Evolutionary conservation across 2,888 invertebrate genomes (phyloP), one percentile per base, ranked within the genome.

Genomic region (Stictocephala bisonia): DNA sequence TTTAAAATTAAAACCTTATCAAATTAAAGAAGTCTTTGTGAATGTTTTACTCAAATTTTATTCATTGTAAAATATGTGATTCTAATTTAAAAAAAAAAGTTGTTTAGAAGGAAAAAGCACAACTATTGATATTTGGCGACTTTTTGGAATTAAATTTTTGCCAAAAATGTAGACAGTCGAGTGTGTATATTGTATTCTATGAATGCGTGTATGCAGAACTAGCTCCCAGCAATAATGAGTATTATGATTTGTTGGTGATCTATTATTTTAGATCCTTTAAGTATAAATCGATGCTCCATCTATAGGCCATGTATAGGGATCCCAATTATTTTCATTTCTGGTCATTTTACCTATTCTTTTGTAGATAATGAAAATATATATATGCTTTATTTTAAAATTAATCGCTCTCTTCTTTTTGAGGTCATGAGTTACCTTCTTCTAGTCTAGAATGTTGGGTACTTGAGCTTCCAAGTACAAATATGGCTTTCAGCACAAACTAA

Each of bases 381-480:
- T 40, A 60, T n/a, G 40, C 60, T 60, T 60, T 26, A 40, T 35
- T 60, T 60, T 2, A 60, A 60, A 60, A 4, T n/a, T n/a, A n/a
- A n/a, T 18, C 26, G 40, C 40, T 60, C 24, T 40, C 40, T 60
- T 40, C 4, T 22, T 51, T 51, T 51, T 27, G 24, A 40, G 26
- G 40, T 22, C 20, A 35, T 60, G 40, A 40, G 60, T 60, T 60
- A 60, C 60, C 60, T 60, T 60, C 22, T 13, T 60, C 60, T 60
- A 60, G 60, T 60, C 60, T 60, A 60, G 60, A 60, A 60, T 22
- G 40, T 60, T 40, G 60, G 40, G 77, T 78, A 78, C 78, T 78
- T 78, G 77, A 68, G 78, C 77, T 77, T 76, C 76, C 76, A 75
- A 78, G 76, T 77, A 76, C 76, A 69, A 73, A 64, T 58, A 73